Conservation (phyloP, 1,140 invertebrate species). For the Micrasema longulum region DNA sequence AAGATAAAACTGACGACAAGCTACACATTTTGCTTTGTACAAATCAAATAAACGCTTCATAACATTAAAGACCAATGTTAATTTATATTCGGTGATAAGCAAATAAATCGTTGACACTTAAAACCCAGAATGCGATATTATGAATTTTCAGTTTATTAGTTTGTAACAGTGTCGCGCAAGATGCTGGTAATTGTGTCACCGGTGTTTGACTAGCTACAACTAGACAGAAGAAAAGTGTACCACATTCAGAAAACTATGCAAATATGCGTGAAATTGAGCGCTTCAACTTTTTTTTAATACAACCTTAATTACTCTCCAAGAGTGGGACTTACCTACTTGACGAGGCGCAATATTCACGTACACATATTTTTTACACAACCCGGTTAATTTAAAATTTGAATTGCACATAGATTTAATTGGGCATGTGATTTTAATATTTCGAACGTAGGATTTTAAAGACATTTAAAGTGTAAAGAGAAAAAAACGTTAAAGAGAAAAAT, state of each 20-base stretch:
- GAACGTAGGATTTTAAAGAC: too few species aligned
- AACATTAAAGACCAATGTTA: too few species aligned
- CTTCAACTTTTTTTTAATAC: too few species aligned
- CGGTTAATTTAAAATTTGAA: background rate
- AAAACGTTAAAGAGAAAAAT: too few species aligned
- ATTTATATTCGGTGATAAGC: background rate
- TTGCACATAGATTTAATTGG: background rate
- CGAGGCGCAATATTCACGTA: background rate
- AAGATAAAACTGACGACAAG: background rate
- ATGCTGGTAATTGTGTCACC: conserved; percentile 24
- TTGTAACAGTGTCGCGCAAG: conserved; percentile 4
- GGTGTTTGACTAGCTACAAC: conserved; percentile 18
- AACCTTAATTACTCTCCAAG: too few species aligned
- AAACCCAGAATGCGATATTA: conserved; percentile 1
- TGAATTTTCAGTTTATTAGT: background rate
- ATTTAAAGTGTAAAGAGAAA: too few species aligned
- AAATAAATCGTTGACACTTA: background rate
- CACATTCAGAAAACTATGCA: conserved; percentile 28
- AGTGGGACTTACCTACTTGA: too few species aligned
- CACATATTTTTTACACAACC: background rate
- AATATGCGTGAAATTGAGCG: conserved; percentile 22
- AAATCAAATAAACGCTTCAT: too few species aligned
- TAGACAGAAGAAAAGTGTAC: conserved; percentile 29
- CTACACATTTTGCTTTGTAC: background rate
- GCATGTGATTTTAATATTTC: background rate